Base-by-base conservation (phyloP, 64 coral and sea anemone species). In the Orbicella faveolata region DNA sequence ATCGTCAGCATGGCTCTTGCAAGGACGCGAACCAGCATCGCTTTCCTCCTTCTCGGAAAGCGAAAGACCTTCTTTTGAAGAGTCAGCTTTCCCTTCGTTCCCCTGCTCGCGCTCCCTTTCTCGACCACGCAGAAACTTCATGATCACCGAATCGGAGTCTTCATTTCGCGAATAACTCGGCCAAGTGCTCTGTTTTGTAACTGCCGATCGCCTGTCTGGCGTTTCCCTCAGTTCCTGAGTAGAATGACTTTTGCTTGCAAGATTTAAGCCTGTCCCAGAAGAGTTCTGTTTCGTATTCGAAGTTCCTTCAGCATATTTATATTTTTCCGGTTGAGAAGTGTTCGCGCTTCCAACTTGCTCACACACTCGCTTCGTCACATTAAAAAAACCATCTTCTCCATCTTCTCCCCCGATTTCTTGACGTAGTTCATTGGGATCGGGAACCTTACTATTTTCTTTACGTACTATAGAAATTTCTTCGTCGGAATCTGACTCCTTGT, bases 391-490 rank as follows among this genome's bases (percentile, higher is more conserved):
- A 23, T 77, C 51, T 21, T 88, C 21, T 75, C 83, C 83, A 66
- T n/a, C 33, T 30, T 89, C 87, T 1, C 63, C 9, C 16, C 48
- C 64, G 48, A 70, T 70, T 26, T 26, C 4, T 26, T 26, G 21
- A 6, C 67, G 67, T 5, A 11, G 4, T 26, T 76, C 61, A 19
- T 84, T 86, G 84, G 88, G 61, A 91, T 63, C 57, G 39, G 61
- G 34, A 34, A 34, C 57, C 81, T 81, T 23, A 34, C 36, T 89
- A 36, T 80, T 86, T 68, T 79, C 90, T 81, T 94, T 91, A n/a
- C 95, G 95, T 30, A 94, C 92, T 41, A 97, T 97, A 34, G 68
- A 93, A 41, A 97, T 97, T 79, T 97, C 95, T 82, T 97, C 95
- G 23, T 97, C 95, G 9, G 95, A 97, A 74, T 97, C 95, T 14